Conservation (phyloP, 2,113 vertebrate species). For the Petroica traversi region DNA sequence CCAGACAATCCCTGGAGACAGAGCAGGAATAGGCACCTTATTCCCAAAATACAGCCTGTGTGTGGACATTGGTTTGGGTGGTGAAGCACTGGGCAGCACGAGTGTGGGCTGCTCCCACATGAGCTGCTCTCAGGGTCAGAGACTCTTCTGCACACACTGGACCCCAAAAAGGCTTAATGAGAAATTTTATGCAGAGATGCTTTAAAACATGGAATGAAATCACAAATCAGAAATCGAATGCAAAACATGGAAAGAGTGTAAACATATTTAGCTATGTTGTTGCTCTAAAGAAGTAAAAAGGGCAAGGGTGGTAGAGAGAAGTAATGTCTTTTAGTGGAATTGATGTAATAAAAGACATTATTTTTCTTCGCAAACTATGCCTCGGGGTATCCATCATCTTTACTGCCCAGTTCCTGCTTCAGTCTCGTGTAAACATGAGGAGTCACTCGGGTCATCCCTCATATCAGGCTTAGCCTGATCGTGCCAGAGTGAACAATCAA, state of each 20-base stretch:
- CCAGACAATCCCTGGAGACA: not conserved
- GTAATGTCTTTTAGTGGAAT: not conserved
- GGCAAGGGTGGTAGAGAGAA: not conserved
- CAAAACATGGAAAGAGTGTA: not conserved
- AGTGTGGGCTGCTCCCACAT: fast-evolving
- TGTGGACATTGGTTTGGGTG: fast-evolving
- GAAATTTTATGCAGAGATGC: not conserved
- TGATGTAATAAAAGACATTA: not conserved
- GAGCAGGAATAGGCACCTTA: not conserved
- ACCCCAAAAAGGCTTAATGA: not conserved
- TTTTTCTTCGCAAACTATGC: not conserved
- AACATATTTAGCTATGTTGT: not conserved
- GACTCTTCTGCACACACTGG: fast-evolving
- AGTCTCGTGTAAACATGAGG: not conserved
- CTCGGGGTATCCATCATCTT: not conserved
- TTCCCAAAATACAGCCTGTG: not conserved
- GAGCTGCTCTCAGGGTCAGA: not conserved
- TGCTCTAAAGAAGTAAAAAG: not conserved
- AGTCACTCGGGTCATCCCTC: not conserved
- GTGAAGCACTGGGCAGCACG: not conserved
- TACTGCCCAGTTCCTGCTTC: not conserved
- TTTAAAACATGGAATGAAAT: not conserved
- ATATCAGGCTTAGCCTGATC: fast-evolving
- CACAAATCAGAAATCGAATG: fast-evolving
- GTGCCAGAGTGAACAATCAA: not conserved